Evolutionary conservation across 2,888 invertebrate genomes (phyloP).

Genomic region (Agriopis marginaria): DNA sequence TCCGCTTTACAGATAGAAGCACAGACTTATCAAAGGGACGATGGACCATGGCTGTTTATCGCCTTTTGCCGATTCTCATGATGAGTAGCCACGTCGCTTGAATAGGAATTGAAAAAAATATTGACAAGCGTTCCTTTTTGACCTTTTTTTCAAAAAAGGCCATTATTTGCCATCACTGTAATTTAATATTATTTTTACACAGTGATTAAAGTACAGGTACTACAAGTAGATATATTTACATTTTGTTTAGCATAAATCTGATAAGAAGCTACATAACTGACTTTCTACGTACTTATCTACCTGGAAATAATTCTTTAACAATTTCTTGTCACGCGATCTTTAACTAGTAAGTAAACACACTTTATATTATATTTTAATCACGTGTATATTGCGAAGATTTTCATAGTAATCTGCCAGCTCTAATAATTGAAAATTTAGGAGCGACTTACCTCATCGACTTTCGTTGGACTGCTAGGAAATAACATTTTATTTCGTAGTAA

Average conservation of each 20-base stretch:
- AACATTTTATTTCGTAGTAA: slow-evolving; percentile 7
- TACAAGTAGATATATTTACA: not conserved
- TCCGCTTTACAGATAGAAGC: slow-evolving; percentile 32
- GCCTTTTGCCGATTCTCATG: slow-evolving; percentile 16
- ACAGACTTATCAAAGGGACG: slow-evolving; percentile 22
- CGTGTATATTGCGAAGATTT: not conserved
- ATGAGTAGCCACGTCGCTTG: not conserved
- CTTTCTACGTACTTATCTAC: slow-evolving; percentile 9
- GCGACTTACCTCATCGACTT: not conserved
- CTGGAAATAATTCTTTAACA: slow-evolving; percentile 7
- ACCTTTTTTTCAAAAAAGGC: not conserved
- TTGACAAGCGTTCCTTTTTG: not conserved
- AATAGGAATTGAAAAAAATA: not conserved
- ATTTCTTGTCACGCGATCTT: slow-evolving; percentile 17
- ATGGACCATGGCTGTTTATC: slow-evolving; percentile 26
- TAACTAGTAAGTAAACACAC: not conserved
- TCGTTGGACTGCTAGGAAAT: not conserved
- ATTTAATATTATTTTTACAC: no score
- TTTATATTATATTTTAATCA: not conserved
- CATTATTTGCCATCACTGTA: no score
- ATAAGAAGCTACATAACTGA: slow-evolving; percentile 1
- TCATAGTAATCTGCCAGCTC: not conserved
- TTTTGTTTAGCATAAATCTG: not conserved
- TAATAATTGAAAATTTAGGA: not conserved
- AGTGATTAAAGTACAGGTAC: no score